phyloP scores from a whole-genome alignment of 2,888 invertebrate genomes.

The Drepana falcataria region DNA sequence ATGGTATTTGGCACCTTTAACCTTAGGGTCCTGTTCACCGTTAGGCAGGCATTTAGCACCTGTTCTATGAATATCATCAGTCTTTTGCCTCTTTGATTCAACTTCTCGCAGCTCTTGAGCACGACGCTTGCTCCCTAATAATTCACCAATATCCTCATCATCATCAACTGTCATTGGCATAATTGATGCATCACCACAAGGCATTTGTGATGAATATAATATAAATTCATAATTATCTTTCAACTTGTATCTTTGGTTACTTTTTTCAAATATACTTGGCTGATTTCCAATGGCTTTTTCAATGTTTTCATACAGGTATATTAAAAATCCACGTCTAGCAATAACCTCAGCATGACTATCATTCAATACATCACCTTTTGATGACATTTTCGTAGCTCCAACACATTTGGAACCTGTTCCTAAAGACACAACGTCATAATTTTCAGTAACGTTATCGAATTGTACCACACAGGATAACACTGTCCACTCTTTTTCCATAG shows the following conservation, averaged over 20 bases:
- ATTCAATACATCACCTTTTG: conserved; percentile 85
- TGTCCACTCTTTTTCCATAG: conserved; percentile 88
- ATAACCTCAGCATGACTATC: conserved; percentile 96
- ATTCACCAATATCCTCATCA: conserved; percentile 44
- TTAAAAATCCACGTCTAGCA: conserved; percentile 88
- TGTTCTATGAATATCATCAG: conserved; percentile 82
- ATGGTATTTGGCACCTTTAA: conserved; percentile 81
- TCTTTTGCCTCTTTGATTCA: conserved; percentile 33
- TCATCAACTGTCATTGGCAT: conserved; percentile 74
- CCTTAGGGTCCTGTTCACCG: conserved; percentile 76
- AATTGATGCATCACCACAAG: conserved; percentile 97
- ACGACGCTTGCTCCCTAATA: conserved; percentile 40
- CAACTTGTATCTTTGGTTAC: conserved; percentile 62
- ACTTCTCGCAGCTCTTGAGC: conserved; percentile 26
- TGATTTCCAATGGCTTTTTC: conserved; percentile 43
- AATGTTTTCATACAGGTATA: conserved; percentile 85
- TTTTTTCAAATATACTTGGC: conserved; percentile 45
- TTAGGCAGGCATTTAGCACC: conserved; percentile 91
- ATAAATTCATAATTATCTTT: conserved; percentile 83
- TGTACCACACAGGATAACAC: conserved; percentile 86
- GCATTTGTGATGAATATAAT: conserved; percentile 91
- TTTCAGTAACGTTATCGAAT: conserved; percentile 48
- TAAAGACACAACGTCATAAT: conserved; percentile 84
- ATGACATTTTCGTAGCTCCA: conserved; percentile 82
- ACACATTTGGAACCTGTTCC: conserved; percentile 96